These are phyloP conservation scores for Tympanoctomys barrerae DNA, from an alignment of 2,797 vertebrate species.

Conservation along the genomic window DNA sequence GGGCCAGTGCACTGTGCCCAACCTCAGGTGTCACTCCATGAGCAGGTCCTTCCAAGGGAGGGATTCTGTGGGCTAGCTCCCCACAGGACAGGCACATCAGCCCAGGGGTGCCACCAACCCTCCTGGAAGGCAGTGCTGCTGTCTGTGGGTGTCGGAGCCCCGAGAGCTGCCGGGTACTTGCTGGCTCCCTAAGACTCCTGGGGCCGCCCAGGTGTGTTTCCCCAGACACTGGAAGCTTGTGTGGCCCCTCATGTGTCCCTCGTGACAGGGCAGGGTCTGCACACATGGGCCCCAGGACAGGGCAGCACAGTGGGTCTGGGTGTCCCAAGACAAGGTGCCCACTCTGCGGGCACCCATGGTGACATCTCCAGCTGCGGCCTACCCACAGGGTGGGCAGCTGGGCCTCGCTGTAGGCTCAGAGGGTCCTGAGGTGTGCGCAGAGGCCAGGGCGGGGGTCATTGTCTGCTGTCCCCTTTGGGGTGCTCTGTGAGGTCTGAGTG, in stretches of 20 bases:
- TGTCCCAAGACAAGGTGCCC: not conserved
- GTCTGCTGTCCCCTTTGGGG: fast-evolving
- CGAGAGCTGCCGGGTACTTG: fast-evolving
- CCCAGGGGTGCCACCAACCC: fast-evolving
- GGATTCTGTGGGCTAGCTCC: not conserved
- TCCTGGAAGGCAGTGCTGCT: not conserved
- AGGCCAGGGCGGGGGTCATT: fast-evolving
- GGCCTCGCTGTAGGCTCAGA: not conserved
- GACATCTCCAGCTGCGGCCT: not conserved
- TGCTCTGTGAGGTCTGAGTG: not conserved
- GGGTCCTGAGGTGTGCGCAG: not conserved
- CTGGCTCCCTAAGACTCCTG: not conserved
- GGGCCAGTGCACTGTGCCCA: not conserved
- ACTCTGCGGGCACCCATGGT: not conserved
- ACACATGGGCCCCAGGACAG: not conserved
- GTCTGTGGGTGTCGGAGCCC: fast-evolving
- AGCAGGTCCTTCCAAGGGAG: not conserved
- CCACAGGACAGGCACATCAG: fast-evolving
- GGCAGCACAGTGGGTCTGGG: not conserved
- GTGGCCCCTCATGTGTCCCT: not conserved
- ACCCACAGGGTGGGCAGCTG: not conserved
- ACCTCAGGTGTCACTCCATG: not conserved
- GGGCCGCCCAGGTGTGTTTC: not conserved
- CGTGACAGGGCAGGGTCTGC: not conserved
- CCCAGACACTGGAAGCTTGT: not conserved